A percentile compares a stretch with the other conserved stretches of the same genome.
phyloP scores from a whole-genome alignment of 2,797 vertebrate genomes.

The Chelmon rostratus region DNA sequence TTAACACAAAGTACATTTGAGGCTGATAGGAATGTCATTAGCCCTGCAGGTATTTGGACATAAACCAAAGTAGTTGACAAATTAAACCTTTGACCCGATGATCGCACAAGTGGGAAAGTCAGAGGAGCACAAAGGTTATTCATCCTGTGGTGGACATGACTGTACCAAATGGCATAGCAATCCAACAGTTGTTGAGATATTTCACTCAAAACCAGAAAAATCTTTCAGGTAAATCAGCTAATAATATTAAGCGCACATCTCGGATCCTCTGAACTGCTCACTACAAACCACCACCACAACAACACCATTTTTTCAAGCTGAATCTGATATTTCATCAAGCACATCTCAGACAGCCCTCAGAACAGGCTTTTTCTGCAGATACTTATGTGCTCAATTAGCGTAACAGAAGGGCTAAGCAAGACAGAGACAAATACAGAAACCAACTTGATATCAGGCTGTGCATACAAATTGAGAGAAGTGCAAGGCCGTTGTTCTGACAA shows the following conservation, averaged over 20 bases:
- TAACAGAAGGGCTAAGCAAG: conserved; percentile 4
- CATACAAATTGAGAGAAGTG: conserved; percentile 46
- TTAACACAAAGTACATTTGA: neutral
- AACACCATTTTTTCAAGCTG: neutral
- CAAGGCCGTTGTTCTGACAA: conserved; percentile 32
- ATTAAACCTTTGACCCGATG: neutral
- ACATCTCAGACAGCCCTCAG: neutral
- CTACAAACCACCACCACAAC: neutral
- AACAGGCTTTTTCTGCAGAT: neutral
- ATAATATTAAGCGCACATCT: neutral
- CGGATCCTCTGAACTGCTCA: neutral
- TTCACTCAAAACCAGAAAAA: too few relatives aligned
- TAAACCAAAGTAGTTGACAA: neutral
- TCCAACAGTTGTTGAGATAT: neutral
- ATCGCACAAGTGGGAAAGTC: too few relatives aligned
- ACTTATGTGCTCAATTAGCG: conserved; percentile 14
- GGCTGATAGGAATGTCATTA: neutral
- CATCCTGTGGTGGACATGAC: neutral
- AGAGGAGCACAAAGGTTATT: neutral
- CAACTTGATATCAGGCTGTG: conserved; percentile 25
- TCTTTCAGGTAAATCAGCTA: neutral
- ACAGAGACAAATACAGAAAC: neutral
- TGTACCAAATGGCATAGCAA: neutral
- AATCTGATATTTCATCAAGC: neutral
- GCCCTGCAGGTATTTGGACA: neutral